A percentile compares a stretch with the other conserved stretches of the same genome.
Evolutionary conservation across 2,797 vertebrate species (phyloP).

Genomic region (Tinamus major): DNA sequence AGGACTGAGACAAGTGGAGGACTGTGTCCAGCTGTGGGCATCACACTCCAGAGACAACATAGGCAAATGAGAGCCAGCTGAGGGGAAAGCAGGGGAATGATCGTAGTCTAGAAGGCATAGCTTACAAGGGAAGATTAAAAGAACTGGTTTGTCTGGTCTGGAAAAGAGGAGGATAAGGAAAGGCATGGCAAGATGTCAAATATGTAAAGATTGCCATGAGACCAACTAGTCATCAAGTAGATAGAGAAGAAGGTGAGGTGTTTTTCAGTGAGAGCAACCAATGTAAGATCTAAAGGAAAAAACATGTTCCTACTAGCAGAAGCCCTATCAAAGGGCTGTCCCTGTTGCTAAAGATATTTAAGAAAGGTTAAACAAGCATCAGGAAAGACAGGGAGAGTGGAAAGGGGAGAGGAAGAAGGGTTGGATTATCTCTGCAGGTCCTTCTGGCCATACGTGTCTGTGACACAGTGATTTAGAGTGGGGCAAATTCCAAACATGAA

Average conservation of each 20-base stretch:
- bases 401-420: neutral
- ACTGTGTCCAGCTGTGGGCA: rapidly evolving
- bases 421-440: neutral
- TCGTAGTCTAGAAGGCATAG: neutral
- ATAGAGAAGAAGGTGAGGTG: neutral
- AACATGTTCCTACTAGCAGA: neutral
- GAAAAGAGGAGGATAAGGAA: neutral
- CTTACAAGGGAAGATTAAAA: neutral
- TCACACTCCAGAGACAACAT: neutral
- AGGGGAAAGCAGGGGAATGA: neutral
- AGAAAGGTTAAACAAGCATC: conserved; percentile 36
- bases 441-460: conserved; percentile 21
- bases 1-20: neutral
- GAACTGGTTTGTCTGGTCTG: neutral
- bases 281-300: neutral
- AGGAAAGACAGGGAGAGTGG: conserved; percentile 23
- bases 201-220: neutral
- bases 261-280: neutral
- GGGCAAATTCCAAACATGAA: conserved; percentile 29
- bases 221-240: neutral
- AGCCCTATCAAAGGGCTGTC: neutral
- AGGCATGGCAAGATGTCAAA: neutral
- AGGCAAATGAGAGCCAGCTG: neutral
- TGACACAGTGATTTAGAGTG: neutral
- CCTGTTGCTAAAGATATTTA: conserved; percentile 8